Conservation (phyloP, 2,888 invertebrate genomes). For the Habrosyne pyritoides region DNA sequence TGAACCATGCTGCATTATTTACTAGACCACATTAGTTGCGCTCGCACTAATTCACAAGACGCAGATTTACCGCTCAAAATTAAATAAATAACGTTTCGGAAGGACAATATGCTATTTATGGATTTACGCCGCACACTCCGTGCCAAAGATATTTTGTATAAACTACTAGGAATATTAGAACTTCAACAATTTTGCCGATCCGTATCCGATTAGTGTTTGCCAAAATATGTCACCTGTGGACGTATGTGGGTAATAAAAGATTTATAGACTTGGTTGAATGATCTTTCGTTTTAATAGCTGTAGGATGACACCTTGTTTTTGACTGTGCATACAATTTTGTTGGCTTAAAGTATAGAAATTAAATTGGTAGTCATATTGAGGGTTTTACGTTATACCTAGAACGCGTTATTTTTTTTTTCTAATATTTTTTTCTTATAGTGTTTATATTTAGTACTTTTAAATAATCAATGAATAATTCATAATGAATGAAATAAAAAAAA, state of each 20-base stretch:
- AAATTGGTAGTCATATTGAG: no score
- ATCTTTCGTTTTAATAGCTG: background rate
- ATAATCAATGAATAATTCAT: no score
- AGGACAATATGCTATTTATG: constrained; percentile 48
- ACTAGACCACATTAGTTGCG: constrained; percentile 29
- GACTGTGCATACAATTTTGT: no score
- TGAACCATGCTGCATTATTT: constrained; percentile 28
- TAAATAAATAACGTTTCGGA: constrained; percentile 38
- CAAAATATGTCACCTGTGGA: background rate
- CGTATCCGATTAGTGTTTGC: background rate
- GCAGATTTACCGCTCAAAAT: constrained; percentile 23
- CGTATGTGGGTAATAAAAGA: background rate
- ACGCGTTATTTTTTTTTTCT: no score
- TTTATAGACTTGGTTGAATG: background rate
- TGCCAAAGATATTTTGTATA: constrained; percentile 20
- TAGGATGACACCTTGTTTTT: background rate
- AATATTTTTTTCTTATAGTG: no score
- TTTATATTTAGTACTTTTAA: no score
- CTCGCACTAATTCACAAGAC: constrained; percentile 19
- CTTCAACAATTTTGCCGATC: background rate
- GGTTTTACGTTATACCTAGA: no score
- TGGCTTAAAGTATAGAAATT: no score
- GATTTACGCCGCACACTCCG: constrained; percentile 33
- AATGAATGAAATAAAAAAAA: no score
- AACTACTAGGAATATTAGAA: background rate